Evolutionary conservation across 1,140 invertebrate genomes (phyloP).

Genomic region (Armadillidium nasatum): DNA sequence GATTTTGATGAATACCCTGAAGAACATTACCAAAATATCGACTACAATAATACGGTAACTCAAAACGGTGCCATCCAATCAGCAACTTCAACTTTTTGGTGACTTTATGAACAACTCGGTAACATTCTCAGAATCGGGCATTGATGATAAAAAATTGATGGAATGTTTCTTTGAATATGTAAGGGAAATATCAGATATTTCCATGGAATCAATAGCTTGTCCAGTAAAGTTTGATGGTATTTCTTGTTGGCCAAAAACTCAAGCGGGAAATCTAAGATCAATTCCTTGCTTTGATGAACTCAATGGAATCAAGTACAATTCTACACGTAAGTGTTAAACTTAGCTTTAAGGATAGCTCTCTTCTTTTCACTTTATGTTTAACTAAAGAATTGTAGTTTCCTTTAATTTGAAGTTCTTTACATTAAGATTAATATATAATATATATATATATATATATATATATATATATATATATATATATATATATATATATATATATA

Average conservation of each 20-base stretch:
- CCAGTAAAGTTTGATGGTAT: slow-evolving; percentile 62
- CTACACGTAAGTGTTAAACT: slow-evolving; percentile 28
- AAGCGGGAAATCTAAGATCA: slow-evolving; percentile 57
- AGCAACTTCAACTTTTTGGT: neutral
- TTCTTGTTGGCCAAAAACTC: slow-evolving; percentile 72
- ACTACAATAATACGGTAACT: too few relatives aligned
- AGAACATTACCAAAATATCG: too few relatives aligned
- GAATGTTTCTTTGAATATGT: slow-evolving; percentile 32
- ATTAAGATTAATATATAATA: too few relatives aligned
- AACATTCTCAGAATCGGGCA: slow-evolving; percentile 27
- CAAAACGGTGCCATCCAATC: too few relatives aligned
- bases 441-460: too few relatives aligned
- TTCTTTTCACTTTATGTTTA: too few relatives aligned
- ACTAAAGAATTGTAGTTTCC: too few relatives aligned
- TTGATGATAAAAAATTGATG: slow-evolving; percentile 30
- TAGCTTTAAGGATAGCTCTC: too few relatives aligned
- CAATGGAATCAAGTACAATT: slow-evolving; percentile 65
- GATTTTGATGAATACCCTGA: too few relatives aligned
- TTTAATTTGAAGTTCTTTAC: too few relatives aligned
- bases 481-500: too few relatives aligned
- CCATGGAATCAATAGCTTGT: slow-evolving; percentile 36
- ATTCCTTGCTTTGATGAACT: slow-evolving; percentile 70
- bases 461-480: too few relatives aligned
- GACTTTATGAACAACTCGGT: slow-evolving; percentile 27
- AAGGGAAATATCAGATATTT: slow-evolving; percentile 4